Percentiles rank a stretch among this genome's conserved stretches.
phyloP scores from a whole-genome alignment of 2,888 invertebrate species.

The Molorchus minor region DNA sequence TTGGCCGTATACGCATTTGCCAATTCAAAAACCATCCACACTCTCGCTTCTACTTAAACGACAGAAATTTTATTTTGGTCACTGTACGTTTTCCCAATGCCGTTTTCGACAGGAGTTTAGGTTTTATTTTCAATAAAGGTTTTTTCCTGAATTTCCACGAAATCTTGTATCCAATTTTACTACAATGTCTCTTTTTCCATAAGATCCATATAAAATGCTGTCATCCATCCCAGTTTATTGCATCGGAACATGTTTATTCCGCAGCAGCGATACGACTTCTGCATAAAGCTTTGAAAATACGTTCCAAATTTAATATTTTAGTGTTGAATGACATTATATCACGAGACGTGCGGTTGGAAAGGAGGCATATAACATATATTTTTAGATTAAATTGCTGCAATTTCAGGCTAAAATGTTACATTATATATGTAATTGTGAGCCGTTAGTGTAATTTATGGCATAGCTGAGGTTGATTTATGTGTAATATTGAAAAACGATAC shows the following conservation, averaged over 20 bases:
- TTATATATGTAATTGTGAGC: not conserved
- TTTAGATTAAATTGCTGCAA: not conserved
- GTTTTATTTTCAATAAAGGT: no score
- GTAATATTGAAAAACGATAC: not conserved
- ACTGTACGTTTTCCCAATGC: no score
- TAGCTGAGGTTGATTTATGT: no score
- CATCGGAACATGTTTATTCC: conserved; percentile 14
- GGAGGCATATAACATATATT: not conserved
- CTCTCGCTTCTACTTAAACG: no score
- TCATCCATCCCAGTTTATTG: conserved; percentile 5
- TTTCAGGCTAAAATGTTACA: not conserved
- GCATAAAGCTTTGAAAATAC: conserved; percentile 8
- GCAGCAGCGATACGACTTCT: conserved; percentile 3
- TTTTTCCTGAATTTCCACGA: no score
- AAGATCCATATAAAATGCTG: not conserved
- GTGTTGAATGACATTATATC: conserved; percentile 10
- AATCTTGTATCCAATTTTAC: no score
- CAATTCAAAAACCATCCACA: no score
- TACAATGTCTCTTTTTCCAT: not conserved
- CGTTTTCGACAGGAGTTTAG: no score
- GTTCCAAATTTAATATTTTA: conserved; percentile 18
- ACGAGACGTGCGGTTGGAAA: conserved; percentile 3
- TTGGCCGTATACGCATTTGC: no score
- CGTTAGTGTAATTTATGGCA: not conserved
- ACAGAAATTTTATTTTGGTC: no score